A percentile compares a stretch with the other conserved stretches of the same genome.
Conservation (phyloP, 2,797 vertebrate genomes). For the Helicolenus hilgendorfi region DNA sequence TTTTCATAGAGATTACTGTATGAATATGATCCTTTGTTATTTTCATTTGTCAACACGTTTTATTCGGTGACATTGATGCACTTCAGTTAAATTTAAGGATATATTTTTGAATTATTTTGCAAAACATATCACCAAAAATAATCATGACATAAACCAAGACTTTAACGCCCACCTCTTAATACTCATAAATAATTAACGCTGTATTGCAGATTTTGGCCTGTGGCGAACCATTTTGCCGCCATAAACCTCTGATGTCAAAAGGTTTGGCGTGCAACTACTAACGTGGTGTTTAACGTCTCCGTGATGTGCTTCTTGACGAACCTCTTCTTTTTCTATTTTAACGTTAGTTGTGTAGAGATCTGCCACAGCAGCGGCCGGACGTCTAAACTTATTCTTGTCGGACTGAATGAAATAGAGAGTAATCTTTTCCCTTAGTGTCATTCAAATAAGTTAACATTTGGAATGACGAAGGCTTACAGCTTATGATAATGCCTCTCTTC, state of each 20-base stretch:
- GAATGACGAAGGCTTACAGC: constrained; percentile 65
- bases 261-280: constrained; percentile 4
- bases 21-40: neutral
- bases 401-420: constrained; percentile 36
- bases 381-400: constrained; percentile 16
- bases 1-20: neutral
- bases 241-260: constrained; percentile 56
- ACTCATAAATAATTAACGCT: constrained; percentile 57
- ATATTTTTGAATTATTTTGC: constrained; percentile 4
- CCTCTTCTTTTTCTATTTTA: neutral
- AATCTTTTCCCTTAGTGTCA: constrained; percentile 57
- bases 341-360: neutral
- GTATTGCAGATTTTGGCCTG: constrained; percentile 55
- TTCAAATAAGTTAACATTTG: constrained; percentile 72
- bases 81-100: neutral
- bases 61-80: neutral
- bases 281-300: constrained; percentile 11
- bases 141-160: constrained; percentile 11
- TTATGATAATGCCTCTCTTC: constrained; percentile 78
- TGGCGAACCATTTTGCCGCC: constrained; percentile 64
- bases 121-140: constrained; percentile 3
- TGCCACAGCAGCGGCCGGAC: neutral
- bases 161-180: constrained; percentile 57
- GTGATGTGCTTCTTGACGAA: constrained; percentile 1
- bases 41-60: neutral